Evolutionary conservation across 2,888 invertebrate species (phyloP), one percentile per base, ranked within the genome.

Genomic region (Tigriopus californicus): DNA sequence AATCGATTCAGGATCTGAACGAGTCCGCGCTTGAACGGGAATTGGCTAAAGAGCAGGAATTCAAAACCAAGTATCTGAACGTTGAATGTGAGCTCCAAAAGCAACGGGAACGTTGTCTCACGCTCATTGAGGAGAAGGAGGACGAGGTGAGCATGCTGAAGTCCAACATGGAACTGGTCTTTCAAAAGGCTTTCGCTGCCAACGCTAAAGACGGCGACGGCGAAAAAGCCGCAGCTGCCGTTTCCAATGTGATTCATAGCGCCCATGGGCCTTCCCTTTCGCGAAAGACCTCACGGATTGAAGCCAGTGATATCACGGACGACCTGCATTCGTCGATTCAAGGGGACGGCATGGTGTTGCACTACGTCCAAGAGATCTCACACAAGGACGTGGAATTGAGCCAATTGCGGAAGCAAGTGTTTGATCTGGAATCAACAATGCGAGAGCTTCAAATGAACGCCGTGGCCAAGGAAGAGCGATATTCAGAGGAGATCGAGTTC

Each of bases 331-430:
- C 33, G 4, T 33, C 33, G 4, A 33, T 33, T 8, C 33, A 49
- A 49, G 15, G 15, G 22, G 49, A 49, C 6, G 20, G n/a, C 12
- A 25, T 56, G 63, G 80, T 87, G 76, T 68, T 88, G 42, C 85
- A 87, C 71, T 87, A 85, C 67, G 82, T 81, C 33, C 84, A 87
- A 69, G 87, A 88, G 73, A 70, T 85, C 64, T 83, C 87, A 0
- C 72, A 86, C 10, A 81, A 81, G 66, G 85, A 87, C 63, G 80
- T 85, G 25, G 86, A 87, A 69, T 80, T 88, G 46, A 75, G 80
- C 0, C 75, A 77, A 60, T 74, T 86, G 24, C 75, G 88, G 62
- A 82, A 80, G 64, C 79, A 81, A 53, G 83, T 85, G 65, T 79
- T 80, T 68, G 70, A 71, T 53, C 63, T 74, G 48, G 74, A 79